Conservation (phyloP, 2,113 vertebrate species). For the Salvelinus sp. region DNA sequence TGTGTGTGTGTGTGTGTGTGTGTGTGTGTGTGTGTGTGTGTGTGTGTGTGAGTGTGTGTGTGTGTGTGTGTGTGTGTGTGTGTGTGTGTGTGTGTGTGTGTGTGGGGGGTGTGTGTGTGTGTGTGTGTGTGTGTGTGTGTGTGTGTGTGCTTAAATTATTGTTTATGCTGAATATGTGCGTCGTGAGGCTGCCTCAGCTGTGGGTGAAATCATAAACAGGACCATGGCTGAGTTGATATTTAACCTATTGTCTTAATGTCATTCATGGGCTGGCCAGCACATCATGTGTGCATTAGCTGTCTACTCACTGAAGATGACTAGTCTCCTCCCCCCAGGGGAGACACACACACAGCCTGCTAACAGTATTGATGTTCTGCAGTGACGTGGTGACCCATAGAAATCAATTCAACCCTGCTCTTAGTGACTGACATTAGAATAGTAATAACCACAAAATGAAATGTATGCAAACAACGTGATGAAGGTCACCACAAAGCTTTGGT, state of each 20-base stretch:
- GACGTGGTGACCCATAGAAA: too few species aligned
- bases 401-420: too few species aligned
- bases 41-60: neutral
- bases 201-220: conserved; percentile 14
- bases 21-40: neutral
- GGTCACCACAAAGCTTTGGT: too few species aligned
- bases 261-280: conserved; percentile 29
- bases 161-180: too few species aligned
- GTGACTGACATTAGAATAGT: too few species aligned
- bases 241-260: conserved; percentile 11
- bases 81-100: neutral
- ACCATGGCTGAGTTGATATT: conserved; percentile 26
- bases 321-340: too few species aligned
- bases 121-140: neutral
- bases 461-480: too few species aligned
- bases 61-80: neutral
- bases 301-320: conserved; percentile 24
- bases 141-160: neutral
- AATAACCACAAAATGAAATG: too few species aligned
- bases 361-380: neutral
- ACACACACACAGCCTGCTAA: neutral
- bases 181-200: neutral
- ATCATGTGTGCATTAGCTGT: conserved; percentile 27
- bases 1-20: neutral
- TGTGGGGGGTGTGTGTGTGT: neutral